Conservation (phyloP, 2,888 invertebrate species). For the Operophtera brumata region DNA sequence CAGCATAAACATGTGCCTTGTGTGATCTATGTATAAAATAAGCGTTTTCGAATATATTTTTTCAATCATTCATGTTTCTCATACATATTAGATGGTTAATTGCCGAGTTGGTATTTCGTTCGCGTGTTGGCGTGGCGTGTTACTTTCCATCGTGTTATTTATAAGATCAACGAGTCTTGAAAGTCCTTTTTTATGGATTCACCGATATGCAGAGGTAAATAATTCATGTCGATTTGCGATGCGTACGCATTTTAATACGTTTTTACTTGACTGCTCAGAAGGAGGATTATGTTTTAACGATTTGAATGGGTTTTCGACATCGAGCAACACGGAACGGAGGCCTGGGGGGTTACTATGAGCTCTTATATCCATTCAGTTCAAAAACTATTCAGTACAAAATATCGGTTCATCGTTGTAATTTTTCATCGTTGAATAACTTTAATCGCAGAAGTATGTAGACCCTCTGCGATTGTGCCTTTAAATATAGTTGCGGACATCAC, state of each 20-base stretch:
- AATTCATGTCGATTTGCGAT: constrained; percentile 36
- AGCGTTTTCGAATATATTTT: background rate
- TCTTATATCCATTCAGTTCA: no score
- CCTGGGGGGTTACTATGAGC: no score
- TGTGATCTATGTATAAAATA: background rate
- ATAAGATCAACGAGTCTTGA: constrained; percentile 56
- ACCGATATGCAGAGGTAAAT: constrained; percentile 58
- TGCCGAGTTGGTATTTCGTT: constrained; percentile 47
- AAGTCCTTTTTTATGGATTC: constrained; percentile 62
- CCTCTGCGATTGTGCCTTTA: no score
- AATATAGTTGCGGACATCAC: no score
- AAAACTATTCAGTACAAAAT: no score
- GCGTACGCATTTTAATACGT: constrained; percentile 2
- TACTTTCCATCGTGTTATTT: constrained; percentile 67
- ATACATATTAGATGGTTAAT: constrained; percentile 56
- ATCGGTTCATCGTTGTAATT: no score
- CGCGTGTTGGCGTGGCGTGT: constrained; percentile 54
- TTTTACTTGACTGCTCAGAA: no score
- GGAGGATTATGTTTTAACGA: no score
- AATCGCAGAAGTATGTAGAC: no score
- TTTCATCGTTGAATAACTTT: no score
- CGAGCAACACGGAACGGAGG: background rate
- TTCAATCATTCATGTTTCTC: constrained; percentile 22
- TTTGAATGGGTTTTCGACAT: background rate
- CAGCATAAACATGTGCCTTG: background rate